Conservation (phyloP, 2,888 invertebrate species). For the Drosophila subsilvestris region DNA sequence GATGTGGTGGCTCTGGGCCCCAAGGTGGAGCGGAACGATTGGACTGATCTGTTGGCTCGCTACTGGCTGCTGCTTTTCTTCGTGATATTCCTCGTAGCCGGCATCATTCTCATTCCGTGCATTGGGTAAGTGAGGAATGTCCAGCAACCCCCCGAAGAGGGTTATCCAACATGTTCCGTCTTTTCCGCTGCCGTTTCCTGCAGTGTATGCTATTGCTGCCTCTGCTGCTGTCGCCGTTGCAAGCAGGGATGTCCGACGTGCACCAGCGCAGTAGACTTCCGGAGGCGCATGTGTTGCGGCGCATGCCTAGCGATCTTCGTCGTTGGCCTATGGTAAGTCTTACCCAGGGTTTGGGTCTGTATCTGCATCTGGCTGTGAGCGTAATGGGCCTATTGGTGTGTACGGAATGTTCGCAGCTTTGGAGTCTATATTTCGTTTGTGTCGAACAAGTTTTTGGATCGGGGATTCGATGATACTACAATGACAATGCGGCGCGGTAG, state of each 20-base stretch:
- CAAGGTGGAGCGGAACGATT: slow-evolving; percentile 77
- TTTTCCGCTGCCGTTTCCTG: not conserved
- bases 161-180: not conserved
- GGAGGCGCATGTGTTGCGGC: slow-evolving; percentile 90
- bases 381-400: not conserved
- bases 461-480: slow-evolving; percentile 88
- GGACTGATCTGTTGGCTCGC: slow-evolving; percentile 84
- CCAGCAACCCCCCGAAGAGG: not conserved
- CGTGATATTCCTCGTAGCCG: slow-evolving; percentile 86
- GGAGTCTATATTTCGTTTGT: slow-evolving; percentile 95
- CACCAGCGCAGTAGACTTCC: slow-evolving; percentile 92
- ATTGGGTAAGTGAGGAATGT: slow-evolving; percentile 86
- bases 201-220: slow-evolving; percentile 85
- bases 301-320: slow-evolving; percentile 90
- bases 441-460: slow-evolving; percentile 92
- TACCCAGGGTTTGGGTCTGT: not conserved
- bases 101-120: slow-evolving; percentile 90
- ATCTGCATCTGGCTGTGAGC: not conserved
- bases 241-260: slow-evolving; percentile 88
- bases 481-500: slow-evolving; percentile 86
- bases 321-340: slow-evolving; percentile 89
- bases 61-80: slow-evolving; percentile 86
- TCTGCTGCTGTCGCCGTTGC: slow-evolving; percentile 95
- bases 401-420: slow-evolving; percentile 86
- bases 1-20: slow-evolving; percentile 52